These are phyloP conservation scores for Eupithecia dodoneata DNA, from an alignment of 2,888 invertebrate species.

Conservation along the genomic window DNA sequence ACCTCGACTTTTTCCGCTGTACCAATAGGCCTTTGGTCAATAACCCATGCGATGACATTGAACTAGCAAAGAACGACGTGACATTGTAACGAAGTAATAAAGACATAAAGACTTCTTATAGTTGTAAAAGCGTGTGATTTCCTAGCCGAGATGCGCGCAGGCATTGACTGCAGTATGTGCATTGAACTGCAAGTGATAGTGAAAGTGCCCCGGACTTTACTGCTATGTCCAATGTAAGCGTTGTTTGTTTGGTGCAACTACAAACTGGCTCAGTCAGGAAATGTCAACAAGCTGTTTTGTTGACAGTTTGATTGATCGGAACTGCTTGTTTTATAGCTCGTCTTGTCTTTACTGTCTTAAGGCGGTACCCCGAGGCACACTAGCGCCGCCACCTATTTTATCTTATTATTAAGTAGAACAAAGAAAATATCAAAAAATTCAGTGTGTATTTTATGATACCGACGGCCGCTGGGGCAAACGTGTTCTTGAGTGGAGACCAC, in stretches of 20 bases:
- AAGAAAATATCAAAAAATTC: too few species aligned
- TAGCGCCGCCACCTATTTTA: too few species aligned
- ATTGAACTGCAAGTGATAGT: constrained; percentile 47
- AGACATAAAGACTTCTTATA: constrained; percentile 21
- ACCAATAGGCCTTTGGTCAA: not conserved
- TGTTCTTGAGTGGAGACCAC: too few species aligned
- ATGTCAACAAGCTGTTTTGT: constrained; percentile 12
- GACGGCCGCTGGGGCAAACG: too few species aligned
- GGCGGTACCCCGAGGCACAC: too few species aligned
- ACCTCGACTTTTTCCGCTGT: not conserved
- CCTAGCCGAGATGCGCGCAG: constrained; percentile 38
- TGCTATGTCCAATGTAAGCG: constrained; percentile 17
- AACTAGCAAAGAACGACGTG: constrained; percentile 15
- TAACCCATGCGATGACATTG: constrained; percentile 23
- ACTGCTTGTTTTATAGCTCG: not conserved
- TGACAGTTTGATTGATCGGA: not conserved
- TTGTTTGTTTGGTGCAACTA: not conserved
- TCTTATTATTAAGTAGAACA: too few species aligned
- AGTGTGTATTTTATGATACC: too few species aligned
- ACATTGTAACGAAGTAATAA: constrained; percentile 27
- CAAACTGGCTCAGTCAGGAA: constrained; percentile 24
- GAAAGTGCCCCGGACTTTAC: constrained; percentile 41
- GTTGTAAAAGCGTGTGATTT: constrained; percentile 40
- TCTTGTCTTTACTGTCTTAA: not conserved
- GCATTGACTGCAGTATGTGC: constrained; percentile 42